Percentiles rank a stretch among this genome's conserved stretches.
Evolutionary conservation across 2,797 vertebrate genomes (phyloP).

Genomic region (Epinephelus awoara): DNA sequence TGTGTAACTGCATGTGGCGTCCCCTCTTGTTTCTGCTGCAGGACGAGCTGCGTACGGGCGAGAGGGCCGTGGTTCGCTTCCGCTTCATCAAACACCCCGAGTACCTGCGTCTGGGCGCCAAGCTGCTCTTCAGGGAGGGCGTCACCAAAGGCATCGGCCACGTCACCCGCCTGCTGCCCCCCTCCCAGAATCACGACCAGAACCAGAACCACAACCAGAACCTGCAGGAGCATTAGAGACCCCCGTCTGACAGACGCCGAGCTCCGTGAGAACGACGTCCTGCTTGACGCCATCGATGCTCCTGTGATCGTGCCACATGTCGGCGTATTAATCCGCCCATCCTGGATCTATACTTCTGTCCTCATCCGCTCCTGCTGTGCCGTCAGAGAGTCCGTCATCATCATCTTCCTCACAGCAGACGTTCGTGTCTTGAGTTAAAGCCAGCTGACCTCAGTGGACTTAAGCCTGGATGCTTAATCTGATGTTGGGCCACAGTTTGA

Average conservation of each 20-base stretch:
- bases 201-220: conserved; percentile 71
- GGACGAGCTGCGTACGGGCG: conserved; percentile 96
- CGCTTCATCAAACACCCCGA: conserved; percentile 97
- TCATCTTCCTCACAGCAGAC: conserved; percentile 23
- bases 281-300: no score
- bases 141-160: conserved; percentile 98
- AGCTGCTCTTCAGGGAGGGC: conserved; percentile 97
- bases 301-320: not conserved
- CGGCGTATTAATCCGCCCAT: conserved; percentile 23
- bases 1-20: not conserved
- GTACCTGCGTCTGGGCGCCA: conserved; percentile 95
- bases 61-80: conserved; percentile 96
- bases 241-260: not conserved
- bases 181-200: conserved; percentile 80
- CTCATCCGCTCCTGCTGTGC: conserved; percentile 5
- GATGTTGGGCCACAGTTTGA: conserved; percentile 38
- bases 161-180: conserved; percentile 92
- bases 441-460: conserved; percentile 37
- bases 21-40: conserved; percentile 58
- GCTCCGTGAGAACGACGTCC: not conserved
- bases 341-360: conserved; percentile 16
- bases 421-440: conserved; percentile 33
- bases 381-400: conserved; percentile 10
- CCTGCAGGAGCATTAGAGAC: conserved; percentile 49
- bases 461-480: conserved; percentile 48